Conservation (phyloP, 1,140 invertebrate genomes). For the Sycobia sp. region DNA sequence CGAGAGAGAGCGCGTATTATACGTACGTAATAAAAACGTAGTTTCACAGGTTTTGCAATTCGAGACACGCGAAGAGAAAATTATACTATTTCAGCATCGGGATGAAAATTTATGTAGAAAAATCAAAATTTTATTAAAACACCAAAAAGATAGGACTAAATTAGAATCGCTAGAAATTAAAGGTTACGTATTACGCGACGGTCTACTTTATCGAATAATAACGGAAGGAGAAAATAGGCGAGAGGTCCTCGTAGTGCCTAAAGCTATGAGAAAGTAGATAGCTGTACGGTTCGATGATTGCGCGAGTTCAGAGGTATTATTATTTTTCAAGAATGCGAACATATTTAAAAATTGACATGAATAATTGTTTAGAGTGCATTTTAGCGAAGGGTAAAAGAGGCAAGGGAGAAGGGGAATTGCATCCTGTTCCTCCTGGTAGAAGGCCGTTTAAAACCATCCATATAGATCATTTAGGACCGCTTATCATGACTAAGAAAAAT, state of each 20-base stretch:
- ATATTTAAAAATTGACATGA: slow-evolving; percentile 17
- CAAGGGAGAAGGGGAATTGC: slow-evolving; percentile 14
- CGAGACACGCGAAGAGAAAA: slow-evolving; percentile 11
- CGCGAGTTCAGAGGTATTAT: slow-evolving; percentile 13
- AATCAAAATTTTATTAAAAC: slow-evolving; percentile 13
- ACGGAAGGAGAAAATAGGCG: background rate
- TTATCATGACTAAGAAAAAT: background rate
- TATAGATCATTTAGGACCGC: slow-evolving; percentile 33
- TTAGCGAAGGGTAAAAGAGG: slow-evolving; percentile 19
- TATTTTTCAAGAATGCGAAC: slow-evolving; percentile 31
- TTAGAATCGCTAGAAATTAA: slow-evolving; percentile 10
- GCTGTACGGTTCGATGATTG: slow-evolving; percentile 27
- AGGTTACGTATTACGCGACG: slow-evolving; percentile 22
- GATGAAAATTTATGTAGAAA: slow-evolving; percentile 13
- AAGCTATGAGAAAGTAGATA: slow-evolving; percentile 20
- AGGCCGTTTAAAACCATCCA: slow-evolving; percentile 29
- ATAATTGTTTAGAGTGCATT: slow-evolving; percentile 8
- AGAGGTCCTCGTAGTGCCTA: slow-evolving; percentile 17
- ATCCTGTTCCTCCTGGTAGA: slow-evolving; percentile 26
- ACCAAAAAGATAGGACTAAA: background rate
- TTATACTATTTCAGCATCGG: slow-evolving; percentile 24
- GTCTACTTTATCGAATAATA: background rate
- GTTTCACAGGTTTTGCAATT: background rate
- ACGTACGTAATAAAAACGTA: no score
- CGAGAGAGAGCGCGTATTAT: no score